phyloP scores from a whole-genome alignment of 2,113 vertebrate species.

The Cyprinus carpio region DNA sequence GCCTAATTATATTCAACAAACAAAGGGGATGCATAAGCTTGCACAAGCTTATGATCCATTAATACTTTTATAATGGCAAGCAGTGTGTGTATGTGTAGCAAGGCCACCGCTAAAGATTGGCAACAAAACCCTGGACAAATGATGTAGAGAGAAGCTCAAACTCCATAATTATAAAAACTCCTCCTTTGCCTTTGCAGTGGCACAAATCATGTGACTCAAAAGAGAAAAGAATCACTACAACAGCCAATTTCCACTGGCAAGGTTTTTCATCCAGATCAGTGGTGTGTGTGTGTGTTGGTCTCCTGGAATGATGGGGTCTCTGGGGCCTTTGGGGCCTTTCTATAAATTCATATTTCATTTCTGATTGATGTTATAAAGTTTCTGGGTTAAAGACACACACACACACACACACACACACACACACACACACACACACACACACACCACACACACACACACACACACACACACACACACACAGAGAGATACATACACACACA shows the following conservation, averaged over 20 bases:
- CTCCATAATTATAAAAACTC: neutral
- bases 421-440: no score
- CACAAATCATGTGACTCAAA: conserved; percentile 1
- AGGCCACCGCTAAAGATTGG: neutral
- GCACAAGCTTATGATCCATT: neutral
- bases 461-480: no score
- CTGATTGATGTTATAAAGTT: no score
- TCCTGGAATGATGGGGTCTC: neutral
- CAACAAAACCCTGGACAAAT: conserved; percentile 26
- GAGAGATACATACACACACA: no score
- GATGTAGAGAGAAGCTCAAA: neutral
- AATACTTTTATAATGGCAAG: conserved; percentile 25
- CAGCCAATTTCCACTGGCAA: neutral
- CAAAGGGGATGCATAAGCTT: neutral
- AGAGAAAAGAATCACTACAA: neutral
- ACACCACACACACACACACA: no score
- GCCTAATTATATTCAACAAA: neutral
- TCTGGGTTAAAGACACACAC: neutral
- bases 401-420: no score
- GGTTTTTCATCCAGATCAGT: neutral
- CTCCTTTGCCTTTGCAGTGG: neutral
- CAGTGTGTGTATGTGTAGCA: neutral
- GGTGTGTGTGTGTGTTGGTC: neutral
- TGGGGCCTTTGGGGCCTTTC: no score
- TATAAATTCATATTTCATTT: neutral